Conservation (phyloP, 2,113 vertebrate species). For the Pardalotus punctatus region DNA sequence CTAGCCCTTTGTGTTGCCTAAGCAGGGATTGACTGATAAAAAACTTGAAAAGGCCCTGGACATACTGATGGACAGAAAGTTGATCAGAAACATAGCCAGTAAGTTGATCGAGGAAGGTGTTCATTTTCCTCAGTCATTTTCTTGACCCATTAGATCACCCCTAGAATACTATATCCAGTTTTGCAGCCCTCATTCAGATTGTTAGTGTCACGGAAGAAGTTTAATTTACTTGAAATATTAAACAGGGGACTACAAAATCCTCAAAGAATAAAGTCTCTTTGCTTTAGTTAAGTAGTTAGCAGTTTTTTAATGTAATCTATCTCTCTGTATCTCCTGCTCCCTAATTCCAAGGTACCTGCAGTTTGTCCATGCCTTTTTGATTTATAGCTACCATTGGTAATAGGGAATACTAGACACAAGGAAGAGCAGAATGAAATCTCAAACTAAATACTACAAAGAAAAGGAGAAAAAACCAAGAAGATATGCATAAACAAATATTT, state of each 20-base stretch:
- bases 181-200: neutral
- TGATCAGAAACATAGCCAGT: neutral
- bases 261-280: neutral
- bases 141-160: neutral
- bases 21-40: neutral
- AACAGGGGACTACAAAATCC: neutral
- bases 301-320: neutral
- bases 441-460: neutral
- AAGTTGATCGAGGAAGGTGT: neutral
- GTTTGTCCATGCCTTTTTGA: neutral
- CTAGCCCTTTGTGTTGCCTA: neutral
- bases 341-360: neutral
- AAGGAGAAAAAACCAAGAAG: neutral
- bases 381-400: neutral
- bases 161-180: neutral
- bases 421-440: neutral
- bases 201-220: neutral
- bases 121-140: neutral
- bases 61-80: neutral
- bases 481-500: neutral
- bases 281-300: neutral
- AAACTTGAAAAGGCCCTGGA: neutral
- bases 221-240: neutral
- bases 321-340: neutral
- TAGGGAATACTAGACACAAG: neutral